phyloP scores from a whole-genome alignment of 2,113 vertebrate genomes.

The Callipepla squamata region DNA sequence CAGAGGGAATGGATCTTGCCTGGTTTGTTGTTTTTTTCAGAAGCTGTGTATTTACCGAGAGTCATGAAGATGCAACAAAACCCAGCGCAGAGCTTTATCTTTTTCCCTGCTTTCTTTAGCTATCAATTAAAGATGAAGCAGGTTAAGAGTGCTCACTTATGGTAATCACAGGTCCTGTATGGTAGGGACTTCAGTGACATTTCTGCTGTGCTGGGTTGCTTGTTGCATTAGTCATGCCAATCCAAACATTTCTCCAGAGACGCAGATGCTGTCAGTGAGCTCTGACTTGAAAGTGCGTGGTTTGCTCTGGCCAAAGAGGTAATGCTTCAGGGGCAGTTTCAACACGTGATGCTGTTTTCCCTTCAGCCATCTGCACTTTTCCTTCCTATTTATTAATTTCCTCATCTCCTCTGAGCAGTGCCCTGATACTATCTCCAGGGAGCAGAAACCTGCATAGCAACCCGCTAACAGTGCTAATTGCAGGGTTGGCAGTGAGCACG shows the following conservation, averaged over 20 bases:
- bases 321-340: background rate
- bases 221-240: slow-evolving; percentile 11
- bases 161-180: background rate
- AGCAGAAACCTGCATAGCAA: background rate
- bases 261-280: background rate
- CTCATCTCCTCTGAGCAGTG: rapidly evolving
- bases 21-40: background rate
- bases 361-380: slow-evolving; percentile 7
- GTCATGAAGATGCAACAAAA: background rate
- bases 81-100: background rate
- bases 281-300: background rate
- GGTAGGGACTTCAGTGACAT: background rate
- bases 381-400: background rate
- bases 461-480: background rate
- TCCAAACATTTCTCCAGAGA: background rate
- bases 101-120: background rate
- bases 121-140: background rate
- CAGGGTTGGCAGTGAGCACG: background rate
- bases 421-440: background rate
- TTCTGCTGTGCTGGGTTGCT: slow-evolving; percentile 19
- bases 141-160: slow-evolving; percentile 2
- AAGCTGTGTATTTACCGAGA: background rate
- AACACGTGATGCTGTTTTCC: background rate
- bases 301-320: background rate
- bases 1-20: background rate